Percentiles rank a stretch among this genome's conserved stretches.
Evolutionary conservation across 2,797 vertebrate genomes (phyloP).

Genomic region (Sternotherus odoratus): DNA sequence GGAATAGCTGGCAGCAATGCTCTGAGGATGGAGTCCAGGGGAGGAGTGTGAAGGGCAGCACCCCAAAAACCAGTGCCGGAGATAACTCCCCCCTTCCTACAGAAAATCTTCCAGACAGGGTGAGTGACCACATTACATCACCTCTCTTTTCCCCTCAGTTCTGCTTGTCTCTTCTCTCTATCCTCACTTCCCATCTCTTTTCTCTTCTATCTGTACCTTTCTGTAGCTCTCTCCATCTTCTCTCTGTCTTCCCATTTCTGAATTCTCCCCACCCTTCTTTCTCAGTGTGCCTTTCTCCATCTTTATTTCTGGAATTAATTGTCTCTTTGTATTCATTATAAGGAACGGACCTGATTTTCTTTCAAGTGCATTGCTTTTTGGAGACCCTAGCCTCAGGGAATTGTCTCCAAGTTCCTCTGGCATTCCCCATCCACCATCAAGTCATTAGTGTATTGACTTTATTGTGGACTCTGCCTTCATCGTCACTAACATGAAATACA

Average conservation of each 20-base stretch:
- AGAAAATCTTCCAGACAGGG: conserved; percentile 64
- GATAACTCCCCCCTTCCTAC: conserved; percentile 51
- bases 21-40: conserved; percentile 72
- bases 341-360: conserved; percentile 29
- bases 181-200: conserved; percentile 28
- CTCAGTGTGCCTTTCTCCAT: neutral
- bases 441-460: neutral
- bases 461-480: neutral
- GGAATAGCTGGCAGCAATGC: conserved; percentile 42
- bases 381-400: neutral
- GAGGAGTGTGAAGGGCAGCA: conserved; percentile 75
- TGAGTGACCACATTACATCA: conserved; percentile 67
- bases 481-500: neutral
- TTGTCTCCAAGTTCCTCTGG: conserved; percentile 7
- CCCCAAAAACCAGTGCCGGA: conserved; percentile 52
- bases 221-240: neutral
- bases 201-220: neutral
- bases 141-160: conserved; percentile 18
- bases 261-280: conserved; percentile 35
- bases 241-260: neutral
- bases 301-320: conserved; percentile 12
- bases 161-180: neutral
- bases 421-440: neutral
- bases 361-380: neutral
- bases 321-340: neutral